phyloP scores from a whole-genome alignment of 2,797 vertebrate genomes.

The Balearica regulorum region DNA sequence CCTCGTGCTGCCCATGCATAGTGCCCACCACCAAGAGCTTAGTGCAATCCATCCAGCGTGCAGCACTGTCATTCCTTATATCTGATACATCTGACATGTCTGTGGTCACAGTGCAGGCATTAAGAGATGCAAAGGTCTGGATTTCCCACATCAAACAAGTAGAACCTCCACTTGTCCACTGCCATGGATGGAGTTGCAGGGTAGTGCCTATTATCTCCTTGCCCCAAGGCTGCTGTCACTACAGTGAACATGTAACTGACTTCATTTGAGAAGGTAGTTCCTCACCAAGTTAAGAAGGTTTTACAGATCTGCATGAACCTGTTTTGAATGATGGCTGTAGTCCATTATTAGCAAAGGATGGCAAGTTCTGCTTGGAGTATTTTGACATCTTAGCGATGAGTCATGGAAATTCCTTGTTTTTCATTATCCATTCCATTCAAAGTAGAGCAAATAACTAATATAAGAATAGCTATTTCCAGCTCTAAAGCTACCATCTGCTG shows the following conservation, averaged over 20 bases:
- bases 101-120: neutral
- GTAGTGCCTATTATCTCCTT: neutral
- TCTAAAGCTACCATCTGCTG: neutral
- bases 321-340: neutral
- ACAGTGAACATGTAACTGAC: rapidly evolving
- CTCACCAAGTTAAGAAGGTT: neutral
- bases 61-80: neutral
- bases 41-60: neutral
- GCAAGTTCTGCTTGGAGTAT: neutral
- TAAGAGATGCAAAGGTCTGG: neutral
- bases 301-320: neutral
- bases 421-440: neutral
- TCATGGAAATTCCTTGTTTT: neutral
- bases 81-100: rapidly evolving
- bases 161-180: neutral
- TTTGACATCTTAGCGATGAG: neutral
- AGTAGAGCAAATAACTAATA: neutral
- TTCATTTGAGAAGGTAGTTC: neutral
- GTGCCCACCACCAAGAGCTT: neutral
- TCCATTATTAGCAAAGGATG: neutral
- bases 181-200: rapidly evolving
- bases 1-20: neutral
- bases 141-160: neutral
- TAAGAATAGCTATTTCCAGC: neutral
- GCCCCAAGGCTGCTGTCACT: neutral